Base-by-base conservation (phyloP, 2,113 vertebrate species). In the Leucoraja erinaceus region DNA sequence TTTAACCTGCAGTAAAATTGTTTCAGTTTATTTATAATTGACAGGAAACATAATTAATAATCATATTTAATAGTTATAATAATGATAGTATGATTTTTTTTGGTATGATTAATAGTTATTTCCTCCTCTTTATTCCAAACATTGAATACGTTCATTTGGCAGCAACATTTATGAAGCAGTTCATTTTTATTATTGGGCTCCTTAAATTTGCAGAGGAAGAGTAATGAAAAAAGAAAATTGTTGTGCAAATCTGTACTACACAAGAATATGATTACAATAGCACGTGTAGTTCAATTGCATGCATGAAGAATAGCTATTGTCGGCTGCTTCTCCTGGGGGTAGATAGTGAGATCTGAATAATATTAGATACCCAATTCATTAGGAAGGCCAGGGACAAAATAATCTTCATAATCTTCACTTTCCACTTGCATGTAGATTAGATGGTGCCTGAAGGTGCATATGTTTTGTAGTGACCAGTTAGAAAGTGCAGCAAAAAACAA, bases 361-460 rank as follows among this genome's bases (percentile, higher is more conserved):
- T 25, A 31, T 22, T 90, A 90, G 66, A 90, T 90, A 25, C 8
- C 31, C 31, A 61, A 90, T n/a, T 68, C 31, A 68, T 3, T 68
- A 18, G 77, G 9, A 16, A 68, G 6, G 66, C 18, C 61, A 31
- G 63, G 20, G 22, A 6, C 47, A 54, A 8, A 56, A 83, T 84
- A 22, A 25, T 56, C 54, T 84, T 61, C 59, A 54, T 28, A 59
- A 22, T 54, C 8, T 4, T 25, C 1, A 25, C 25, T 59, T 59
- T 84, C 28, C 22, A 12, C 7, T 22, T 95, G 94, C 95, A 94
- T 95, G 95, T 92, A 95, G 95, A 96, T 97, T 95, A 96, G 95
- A 88, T 94, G 94, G 95, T 95, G 96, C 94, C 95, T 94, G 94
- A 95, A 95, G 95, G 96, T 97, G 95, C 96, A 96, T 95, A 95